Evolutionary conservation across 2,888 invertebrate genomes (phyloP), one percentile per base, ranked within the genome.

Genomic region (Crepidodera aurea): DNA sequence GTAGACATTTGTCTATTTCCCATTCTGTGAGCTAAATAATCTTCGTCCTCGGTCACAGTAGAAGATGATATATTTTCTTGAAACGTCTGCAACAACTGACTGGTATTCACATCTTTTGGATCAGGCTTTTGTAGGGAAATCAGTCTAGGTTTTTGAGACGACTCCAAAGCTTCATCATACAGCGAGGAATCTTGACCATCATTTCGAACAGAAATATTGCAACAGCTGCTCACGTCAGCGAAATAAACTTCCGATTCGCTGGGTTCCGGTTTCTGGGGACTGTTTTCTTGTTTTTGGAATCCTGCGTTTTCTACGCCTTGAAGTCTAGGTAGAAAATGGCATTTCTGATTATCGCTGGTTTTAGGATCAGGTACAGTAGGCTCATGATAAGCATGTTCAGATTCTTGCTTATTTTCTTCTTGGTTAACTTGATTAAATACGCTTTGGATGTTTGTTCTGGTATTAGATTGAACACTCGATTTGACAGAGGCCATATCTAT

Each of bases 191-290:
- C 85, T 5, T 84, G 84, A 0, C 85, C 85, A 63, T 83, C 83
- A 69, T 83, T 83, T 60, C 81, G 73, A 0, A 90, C 85, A 2
- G 90, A 90, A 50, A 89, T 88, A 73, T 90, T 90, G 73, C 92
- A 93, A 73, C 93, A 93, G 61, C 91, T 92, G 19, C 92, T 92
- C 0, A 92, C 93, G 70, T 93, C 93, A 0, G 92, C 93, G 73
- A 93, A 93, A 76, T 93, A 93, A 0, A 93, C 88, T 76, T 93
- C 93, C 0, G 92, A 92, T 74, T 93, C 93, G 0, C 91, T 86
- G 19, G 88, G 86, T 73, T 88, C 89, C 8, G 81, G 74, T 64
- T 84, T 85, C 12, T 77, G 76, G 40, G 85, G 85, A 76, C 84
- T 82, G 1, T 81, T 74, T 69, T 89, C 89, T 73, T 90, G 89